Evolutionary conservation across 1,140 invertebrate genomes (phyloP), one percentile per base, ranked within the genome.

Genomic region (Thaumetopoea pityocampa): DNA sequence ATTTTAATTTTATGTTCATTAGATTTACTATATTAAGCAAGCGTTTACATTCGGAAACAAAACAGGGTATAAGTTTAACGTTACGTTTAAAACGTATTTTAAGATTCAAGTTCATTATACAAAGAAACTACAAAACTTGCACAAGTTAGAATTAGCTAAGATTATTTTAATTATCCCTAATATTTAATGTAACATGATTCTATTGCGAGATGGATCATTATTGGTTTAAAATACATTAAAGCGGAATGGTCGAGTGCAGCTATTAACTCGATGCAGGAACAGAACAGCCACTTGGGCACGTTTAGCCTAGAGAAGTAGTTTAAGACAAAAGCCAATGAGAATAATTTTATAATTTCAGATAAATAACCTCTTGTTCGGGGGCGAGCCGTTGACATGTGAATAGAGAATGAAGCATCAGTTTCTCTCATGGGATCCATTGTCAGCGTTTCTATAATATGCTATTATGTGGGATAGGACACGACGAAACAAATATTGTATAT

Each of bases 291-390:
- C 65, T 68, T 61, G 51, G 46, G 61, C 64, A 67, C 64, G 64
- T 59, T 62, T 43, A 44, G 50, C 46, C 51, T 50, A 69, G 62
- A 54, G 51, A 51, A 37, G 56, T 49, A 54, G 57, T 62, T 67
- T 71, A 62, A 73, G 71, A 76, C 69, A 78, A 78, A 68, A 51
- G 51, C 43, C 29, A 58, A 60, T 45, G 51, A 52, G 38, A 64
- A 69, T 62, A 42, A 64, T 68, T 67, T 73, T 61, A 61, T 69
- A 67, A 59, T 69, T 67, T 56, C 53, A 62, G 71, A 79, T 71
- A 70, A 70, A 79, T 79, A 73, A 71, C 71, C 72, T 50, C 66
- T 67, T 44, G 55, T 66, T 64, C 37, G 44, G 48, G 60, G 52
- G 57, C 50, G 47, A 67, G 53, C 45, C 54, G 64, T 60, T 74